Evolutionary conservation across 2,113 vertebrate genomes (phyloP), one percentile per base, ranked within the genome.

Genomic region (Nothobranchius furzeri): DNA sequence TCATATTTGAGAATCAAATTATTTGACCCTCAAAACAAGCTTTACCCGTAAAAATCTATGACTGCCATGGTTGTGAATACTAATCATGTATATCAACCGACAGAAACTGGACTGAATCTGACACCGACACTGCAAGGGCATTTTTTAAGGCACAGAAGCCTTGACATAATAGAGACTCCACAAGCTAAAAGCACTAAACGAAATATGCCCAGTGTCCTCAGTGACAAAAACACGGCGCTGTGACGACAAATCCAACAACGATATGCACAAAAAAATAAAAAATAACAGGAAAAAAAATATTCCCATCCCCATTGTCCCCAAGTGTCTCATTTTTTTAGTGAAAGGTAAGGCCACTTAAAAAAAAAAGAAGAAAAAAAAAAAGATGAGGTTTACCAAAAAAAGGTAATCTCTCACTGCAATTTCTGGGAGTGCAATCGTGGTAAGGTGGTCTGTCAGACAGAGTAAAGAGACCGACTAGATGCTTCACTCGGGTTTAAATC

Each of bases 301-400:
- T 85, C 87, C 84, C 79, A 57, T 66, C 73, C 87, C 80, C 70
- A 73, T 86, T 83, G 80, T 90, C 86, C 86, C 87, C 83, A 88
- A 87, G 86, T 88, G 85, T 91, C 77, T 90, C 48, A 60, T 85
- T 87, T 87, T 87, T 82, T 91, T 87, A 71, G 82, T 88, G 86
- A 92, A 92, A 89, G 91, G 84, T 93, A 94, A 94, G 93, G 93
- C 91, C 93, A 94, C 93, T 94, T 93, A 88, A 91, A 89, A 90
- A 55, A 66, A 66, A 65, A 50, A n/a, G 2, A 20, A 20, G 20
- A 20, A 20, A 20, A 1, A 90, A 63, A 9, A 50, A 36, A 61
- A 36, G 2, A 48, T 74, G 80, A 91, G 89, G 89, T 89, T 91
- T 83, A 89, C 91, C 86, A 84, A 86, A 89, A 37, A 85, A 90